Evolutionary conservation across 2,113 vertebrate species (phyloP).

Genomic region (Dicaeum eximium): DNA sequence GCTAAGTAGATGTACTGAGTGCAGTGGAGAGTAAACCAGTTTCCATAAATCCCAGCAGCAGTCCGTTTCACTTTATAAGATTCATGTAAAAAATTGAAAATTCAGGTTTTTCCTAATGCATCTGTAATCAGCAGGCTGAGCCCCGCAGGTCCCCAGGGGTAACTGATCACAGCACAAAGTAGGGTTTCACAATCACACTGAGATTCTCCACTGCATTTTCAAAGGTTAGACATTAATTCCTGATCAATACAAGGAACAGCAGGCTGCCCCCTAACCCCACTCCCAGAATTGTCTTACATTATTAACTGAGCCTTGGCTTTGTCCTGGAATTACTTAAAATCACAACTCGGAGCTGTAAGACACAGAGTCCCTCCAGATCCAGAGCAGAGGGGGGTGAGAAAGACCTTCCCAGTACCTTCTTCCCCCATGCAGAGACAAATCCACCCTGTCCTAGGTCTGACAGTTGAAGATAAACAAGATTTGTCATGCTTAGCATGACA

Average conservation of each 20-base stretch:
- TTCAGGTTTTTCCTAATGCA: constrained; percentile 56
- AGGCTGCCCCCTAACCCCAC: not conserved
- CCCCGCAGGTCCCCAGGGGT: not conserved
- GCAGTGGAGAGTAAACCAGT: constrained; percentile 42
- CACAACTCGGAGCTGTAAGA: not conserved
- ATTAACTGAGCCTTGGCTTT: constrained; percentile 34
- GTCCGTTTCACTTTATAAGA: constrained; percentile 44
- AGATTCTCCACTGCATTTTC: constrained; percentile 49
- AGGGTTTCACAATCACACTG: constrained; percentile 25
- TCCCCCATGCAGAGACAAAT: not conserved
- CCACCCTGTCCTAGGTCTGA: not conserved
- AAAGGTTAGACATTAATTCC: constrained; percentile 69
- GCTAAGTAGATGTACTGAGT: constrained; percentile 36
- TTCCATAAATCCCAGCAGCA: constrained; percentile 63
- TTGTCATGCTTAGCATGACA: not conserved
- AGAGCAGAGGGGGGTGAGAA: not conserved
- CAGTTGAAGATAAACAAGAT: not conserved
- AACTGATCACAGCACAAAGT: constrained; percentile 51
- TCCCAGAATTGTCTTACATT: constrained; percentile 7
- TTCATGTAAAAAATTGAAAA: constrained; percentile 66
- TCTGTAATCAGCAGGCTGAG: constrained; percentile 55
- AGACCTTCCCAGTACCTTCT: not conserved
- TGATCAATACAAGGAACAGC: constrained; percentile 64
- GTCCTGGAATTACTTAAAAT: not conserved
- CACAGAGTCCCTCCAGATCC: not conserved